Evolutionary conservation across 2,797 vertebrate genomes (phyloP).

Genomic region (Peromyscus aztecus): DNA sequence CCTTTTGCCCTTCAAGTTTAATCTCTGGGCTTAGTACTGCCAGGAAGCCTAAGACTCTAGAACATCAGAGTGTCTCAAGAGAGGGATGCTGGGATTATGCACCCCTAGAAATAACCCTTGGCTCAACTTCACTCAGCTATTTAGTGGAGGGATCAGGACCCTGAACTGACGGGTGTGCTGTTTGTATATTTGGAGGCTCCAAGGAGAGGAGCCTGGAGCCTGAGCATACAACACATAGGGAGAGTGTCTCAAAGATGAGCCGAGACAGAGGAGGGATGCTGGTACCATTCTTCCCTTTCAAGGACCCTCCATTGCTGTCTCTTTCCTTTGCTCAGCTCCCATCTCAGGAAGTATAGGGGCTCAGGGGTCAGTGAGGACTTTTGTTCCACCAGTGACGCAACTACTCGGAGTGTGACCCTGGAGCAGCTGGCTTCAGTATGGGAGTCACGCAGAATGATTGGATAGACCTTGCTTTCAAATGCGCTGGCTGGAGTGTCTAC

Average conservation of each 20-base stretch:
- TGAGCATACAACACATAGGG: background rate
- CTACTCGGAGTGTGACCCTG: background rate
- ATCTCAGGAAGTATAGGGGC: background rate
- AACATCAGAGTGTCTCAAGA: background rate
- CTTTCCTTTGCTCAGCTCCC: background rate
- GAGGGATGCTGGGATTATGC: background rate
- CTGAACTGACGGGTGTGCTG: background rate
- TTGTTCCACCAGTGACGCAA: background rate
- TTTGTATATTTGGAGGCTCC: background rate
- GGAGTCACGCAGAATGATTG: background rate
- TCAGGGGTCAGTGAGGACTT: background rate
- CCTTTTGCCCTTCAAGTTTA: conserved; percentile 51
- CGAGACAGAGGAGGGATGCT: background rate
- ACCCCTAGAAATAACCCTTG: background rate
- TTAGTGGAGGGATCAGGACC: background rate
- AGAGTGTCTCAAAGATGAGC: background rate
- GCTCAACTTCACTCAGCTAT: background rate
- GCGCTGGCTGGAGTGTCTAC: background rate
- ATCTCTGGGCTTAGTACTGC: background rate
- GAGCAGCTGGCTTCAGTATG: background rate
- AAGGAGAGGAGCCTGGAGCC: background rate
- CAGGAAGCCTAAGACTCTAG: background rate
- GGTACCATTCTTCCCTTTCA: background rate
- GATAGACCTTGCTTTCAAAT: background rate
- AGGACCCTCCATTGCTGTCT: background rate